Base-by-base conservation (phyloP, 2,888 invertebrate genomes). In the Marronus borbonicus region DNA sequence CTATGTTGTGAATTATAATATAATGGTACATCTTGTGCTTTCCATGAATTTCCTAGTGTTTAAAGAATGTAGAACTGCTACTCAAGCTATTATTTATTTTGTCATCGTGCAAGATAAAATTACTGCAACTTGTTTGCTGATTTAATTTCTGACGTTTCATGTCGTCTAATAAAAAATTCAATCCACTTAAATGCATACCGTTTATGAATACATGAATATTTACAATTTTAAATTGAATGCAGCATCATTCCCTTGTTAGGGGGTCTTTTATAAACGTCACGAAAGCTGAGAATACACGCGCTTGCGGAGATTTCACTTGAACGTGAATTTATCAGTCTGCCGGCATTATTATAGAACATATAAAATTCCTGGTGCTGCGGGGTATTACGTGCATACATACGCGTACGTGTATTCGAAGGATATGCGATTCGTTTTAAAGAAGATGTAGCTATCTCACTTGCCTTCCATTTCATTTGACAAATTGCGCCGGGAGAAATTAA, bases 201-300 rank as follows among this genome's bases (percentile, higher is more conserved):
- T 72, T 58, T 58, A 39, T 39, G 72, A 72, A 36, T 60, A 60
- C 72, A 44, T 20, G 36, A 36, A 58, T 72, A 72, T 72, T 72
- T 72, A 58, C 72, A 72, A 58, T 72, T 72, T 72, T 1, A 72
- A 72, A 72, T 60, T 72, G 72, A 60, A 72, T 72, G 58, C 72
- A 72, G 20, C 58, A 60, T 72, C 60, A 72, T 72, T 72, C 39
- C 31, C 58, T 58, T 72, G 72, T 72, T 72, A 72, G 44, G 58
- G 72, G 44, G 10, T 0, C 58, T 39, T 58, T 72, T 72, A 58
- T 72, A 39, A 58, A 39, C 36, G 72, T 24, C 39, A 58, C 36
- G 58, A 58, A 72, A 72, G 58, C 24, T 5, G 70, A 55, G 7
- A 28, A 39, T 58, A 58, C 58, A 58, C 58, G 44, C 72, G 50